Evolutionary conservation across 2,888 invertebrate genomes (phyloP), one percentile per base, ranked within the genome.

Genomic region (Mesochorus sp.): DNA sequence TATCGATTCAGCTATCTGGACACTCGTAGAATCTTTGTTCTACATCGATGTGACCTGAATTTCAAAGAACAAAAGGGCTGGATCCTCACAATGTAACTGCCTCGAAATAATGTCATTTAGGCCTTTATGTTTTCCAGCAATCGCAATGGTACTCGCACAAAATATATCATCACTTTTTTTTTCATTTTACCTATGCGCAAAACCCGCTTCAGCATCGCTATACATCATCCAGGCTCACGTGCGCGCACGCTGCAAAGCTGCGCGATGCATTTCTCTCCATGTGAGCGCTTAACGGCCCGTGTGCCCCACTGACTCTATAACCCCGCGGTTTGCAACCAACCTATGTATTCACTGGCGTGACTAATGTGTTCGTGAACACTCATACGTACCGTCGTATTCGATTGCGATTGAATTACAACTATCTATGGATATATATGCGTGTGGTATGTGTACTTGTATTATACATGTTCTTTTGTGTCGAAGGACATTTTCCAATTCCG

Each of bases 251-350:
- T 49, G 59, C 55, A 5, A 74, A 51, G 70, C 71, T 44, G 68
- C n/a, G n/a, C 74, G 55, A 80, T 76, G 74, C 37, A 77, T 75
- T 71, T 64, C 72, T n/a, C n/a, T 71, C 66, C 67, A 66, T 66
- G 77, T 80, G 79, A 72, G 81, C 51, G 77, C 74, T 78, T 64
- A 76, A 76, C 55, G 77, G 74, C 73, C 59, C 4, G 12, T n/a
- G 66, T 85, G 86, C 72, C 83, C 86, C 81, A 85, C 82, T 86
- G 86, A 86, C 85, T 86, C 80, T 83, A 75, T 86, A 85, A 87
- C 85, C 86, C 67, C 76, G n/a, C n/a, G 80, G 66, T 61, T 42
- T 51, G 59, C 12, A 34, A 28, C 66, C 66, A 72, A n/a, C 61
- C 28, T 61, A 61, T 71, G 75, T 64, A 44, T 64, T 51, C 64